Evolutionary conservation across 2,797 vertebrate genomes (phyloP), one percentile per base, ranked within the genome.

Genomic region (Malacoraja senta): DNA sequence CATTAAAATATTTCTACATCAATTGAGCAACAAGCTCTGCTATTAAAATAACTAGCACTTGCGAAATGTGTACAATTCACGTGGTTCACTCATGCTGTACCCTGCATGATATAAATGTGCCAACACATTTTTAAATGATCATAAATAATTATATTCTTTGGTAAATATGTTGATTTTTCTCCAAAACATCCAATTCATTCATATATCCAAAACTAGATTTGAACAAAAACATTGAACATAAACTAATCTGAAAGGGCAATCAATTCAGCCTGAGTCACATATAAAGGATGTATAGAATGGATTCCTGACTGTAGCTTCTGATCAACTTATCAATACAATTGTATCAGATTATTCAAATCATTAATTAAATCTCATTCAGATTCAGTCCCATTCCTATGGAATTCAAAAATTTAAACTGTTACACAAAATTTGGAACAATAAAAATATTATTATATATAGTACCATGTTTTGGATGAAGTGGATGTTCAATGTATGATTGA

Each of bases 171-270:
- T 97, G 96, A 97, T 97, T 98, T 98, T 96, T 96, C 96, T 96
- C 97, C 97, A 97, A 98, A 98, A 97, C 97, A 97, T 97, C 96
- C 97, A 97, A 97, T 97, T 97, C 95, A 96, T 95, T 97, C 96
- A 97, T 97, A 97, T 97, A 97, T 97, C 96, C 96, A 95, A 97
- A 97, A 96, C 97, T 97, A 96, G 96, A 96, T 96, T 96, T 97
- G 97, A 97, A 97, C 97, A 97, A 97, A 96, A 95, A 95, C 96
- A 95, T 96, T 96, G 94, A 97, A 95, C 95, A 96, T 96, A 97
- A 96, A 96, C 96, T 97, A 95, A 96, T 97, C 96, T 96, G 95
- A 96, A 97, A 96, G 95, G 95, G 94, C 95, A 96, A 98, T 97
- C 96, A 97, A 97, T 97, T 97, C 95, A 96, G 95, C 93, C 94